A percentile compares a stretch with the other conserved stretches of the same genome.
phyloP scores from a whole-genome alignment of 2,888 invertebrate genomes.

The Beris chalybata region DNA sequence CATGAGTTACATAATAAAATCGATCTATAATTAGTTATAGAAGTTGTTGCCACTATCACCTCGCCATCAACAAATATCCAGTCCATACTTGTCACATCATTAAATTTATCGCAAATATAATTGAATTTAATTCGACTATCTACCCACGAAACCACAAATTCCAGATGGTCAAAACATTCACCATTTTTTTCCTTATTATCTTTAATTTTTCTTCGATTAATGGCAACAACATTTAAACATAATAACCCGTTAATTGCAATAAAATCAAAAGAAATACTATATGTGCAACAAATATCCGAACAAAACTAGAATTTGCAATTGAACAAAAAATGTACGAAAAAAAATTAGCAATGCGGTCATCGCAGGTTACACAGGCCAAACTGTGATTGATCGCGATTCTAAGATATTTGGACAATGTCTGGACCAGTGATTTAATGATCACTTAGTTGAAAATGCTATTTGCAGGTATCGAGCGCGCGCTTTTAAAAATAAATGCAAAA shows the following conservation, averaged over 20 bases:
- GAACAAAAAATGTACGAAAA: constrained; percentile 19
- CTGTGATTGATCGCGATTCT: constrained; percentile 28
- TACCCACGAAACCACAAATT: too few relatives aligned
- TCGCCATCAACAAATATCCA: too few relatives aligned
- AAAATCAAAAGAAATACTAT: background rate
- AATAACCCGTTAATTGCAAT: constrained; percentile 31
- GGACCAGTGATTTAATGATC: constrained; percentile 30
- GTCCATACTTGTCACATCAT: too few relatives aligned
- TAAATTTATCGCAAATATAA: too few relatives aligned
- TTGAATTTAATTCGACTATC: too few relatives aligned
- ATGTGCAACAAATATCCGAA: constrained; percentile 10
- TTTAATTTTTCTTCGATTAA: background rate
- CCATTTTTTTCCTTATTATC: too few relatives aligned
- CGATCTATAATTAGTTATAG: too few relatives aligned
- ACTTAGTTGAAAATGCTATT: constrained; percentile 29
- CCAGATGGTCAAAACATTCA: too few relatives aligned
- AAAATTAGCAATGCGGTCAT: constrained; percentile 16
- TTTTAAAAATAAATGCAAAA: constrained; percentile 15
- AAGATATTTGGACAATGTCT: constrained; percentile 30
- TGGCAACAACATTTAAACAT: constrained; percentile 10
- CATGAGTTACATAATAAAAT: too few relatives aligned
- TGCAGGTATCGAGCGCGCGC: constrained; percentile 9
- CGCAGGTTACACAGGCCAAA: constrained; percentile 4
- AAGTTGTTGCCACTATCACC: too few relatives aligned
- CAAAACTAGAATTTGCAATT: constrained; percentile 24